These are phyloP conservation scores for Seladonia tumulorum DNA, from an alignment of 2,888 invertebrate genomes.

Conservation along the genomic window DNA sequence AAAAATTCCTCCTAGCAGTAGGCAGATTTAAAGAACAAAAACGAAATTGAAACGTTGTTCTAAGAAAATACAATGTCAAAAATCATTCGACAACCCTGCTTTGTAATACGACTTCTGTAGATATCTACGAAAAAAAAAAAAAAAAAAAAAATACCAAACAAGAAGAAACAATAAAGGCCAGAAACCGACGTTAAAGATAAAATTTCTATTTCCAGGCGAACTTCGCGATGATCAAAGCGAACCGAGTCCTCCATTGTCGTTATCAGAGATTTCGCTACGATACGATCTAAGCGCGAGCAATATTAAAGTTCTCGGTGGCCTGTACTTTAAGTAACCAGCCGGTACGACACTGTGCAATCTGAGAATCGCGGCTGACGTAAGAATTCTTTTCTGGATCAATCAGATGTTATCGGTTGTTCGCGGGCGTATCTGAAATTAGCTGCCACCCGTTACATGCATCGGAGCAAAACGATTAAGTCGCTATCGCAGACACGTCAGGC, in stretches of 20 bases:
- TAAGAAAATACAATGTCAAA: neutral
- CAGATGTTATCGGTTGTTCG: neutral
- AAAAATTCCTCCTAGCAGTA: neutral
- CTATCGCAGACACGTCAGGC: slow-evolving; percentile 11
- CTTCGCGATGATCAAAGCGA: neutral
- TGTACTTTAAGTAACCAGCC: neutral
- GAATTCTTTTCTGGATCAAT: neutral
- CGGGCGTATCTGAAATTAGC: neutral
- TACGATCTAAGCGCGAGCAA: neutral
- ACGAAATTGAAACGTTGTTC: neutral
- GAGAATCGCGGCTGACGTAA: neutral
- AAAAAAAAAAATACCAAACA: no score
- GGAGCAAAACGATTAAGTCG: slow-evolving; percentile 11
- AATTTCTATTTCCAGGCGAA: neutral
- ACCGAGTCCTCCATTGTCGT: neutral
- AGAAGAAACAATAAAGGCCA: neutral
- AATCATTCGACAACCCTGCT: neutral
- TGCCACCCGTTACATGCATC: neutral
- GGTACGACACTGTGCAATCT: neutral
- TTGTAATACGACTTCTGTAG: neutral
- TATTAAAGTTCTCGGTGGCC: neutral
- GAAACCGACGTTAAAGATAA: neutral
- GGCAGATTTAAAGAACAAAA: neutral
- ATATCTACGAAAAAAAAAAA: neutral
- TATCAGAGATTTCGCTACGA: neutral